Evolutionary conservation across 2,888 invertebrate species (phyloP).

Genomic region (Malachius bipustulatus): DNA sequence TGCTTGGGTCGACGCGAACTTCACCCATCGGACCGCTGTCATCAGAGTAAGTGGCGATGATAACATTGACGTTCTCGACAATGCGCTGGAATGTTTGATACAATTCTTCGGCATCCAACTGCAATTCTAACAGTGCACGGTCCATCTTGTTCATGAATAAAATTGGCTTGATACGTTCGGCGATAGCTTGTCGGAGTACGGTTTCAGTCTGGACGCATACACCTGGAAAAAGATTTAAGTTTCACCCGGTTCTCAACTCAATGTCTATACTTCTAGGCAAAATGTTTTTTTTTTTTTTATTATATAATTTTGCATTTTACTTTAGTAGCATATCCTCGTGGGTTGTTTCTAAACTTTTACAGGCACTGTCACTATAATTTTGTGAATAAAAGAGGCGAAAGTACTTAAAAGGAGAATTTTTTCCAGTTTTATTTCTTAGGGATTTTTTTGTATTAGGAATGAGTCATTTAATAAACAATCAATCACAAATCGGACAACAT

Average conservation of each 20-base stretch:
- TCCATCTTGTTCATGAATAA: slow-evolving; percentile 99
- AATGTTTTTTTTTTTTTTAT: background rate
- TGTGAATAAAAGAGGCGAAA: no score
- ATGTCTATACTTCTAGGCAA: background rate
- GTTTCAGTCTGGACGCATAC: slow-evolving; percentile 99
- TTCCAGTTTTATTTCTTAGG: no score
- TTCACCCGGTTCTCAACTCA: background rate
- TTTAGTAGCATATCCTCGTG: no score
- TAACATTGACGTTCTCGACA: slow-evolving; percentile 99
- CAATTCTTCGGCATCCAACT: slow-evolving; percentile 90
- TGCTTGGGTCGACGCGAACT: slow-evolving; percentile 94
- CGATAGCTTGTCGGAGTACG: slow-evolving; percentile 98
- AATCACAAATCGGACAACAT: no score
- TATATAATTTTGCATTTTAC: slow-evolving; percentile 1
- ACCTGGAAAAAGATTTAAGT: slow-evolving; percentile 47
- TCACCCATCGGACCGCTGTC: slow-evolving; percentile 99
- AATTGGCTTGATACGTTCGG: slow-evolving; percentile 99
- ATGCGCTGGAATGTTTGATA: slow-evolving; percentile 99
- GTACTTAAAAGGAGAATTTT: no score
- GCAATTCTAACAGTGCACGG: slow-evolving; percentile 93
- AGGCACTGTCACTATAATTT: no score
- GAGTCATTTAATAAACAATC: no score
- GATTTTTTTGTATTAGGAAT: no score
- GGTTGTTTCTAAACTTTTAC: no score
- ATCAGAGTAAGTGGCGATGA: slow-evolving; percentile 97